A percentile compares a stretch with the other conserved stretches of the same genome.
Evolutionary conservation across 2,113 vertebrate genomes (phyloP).

Genomic region (Ophiodon elongatus): DNA sequence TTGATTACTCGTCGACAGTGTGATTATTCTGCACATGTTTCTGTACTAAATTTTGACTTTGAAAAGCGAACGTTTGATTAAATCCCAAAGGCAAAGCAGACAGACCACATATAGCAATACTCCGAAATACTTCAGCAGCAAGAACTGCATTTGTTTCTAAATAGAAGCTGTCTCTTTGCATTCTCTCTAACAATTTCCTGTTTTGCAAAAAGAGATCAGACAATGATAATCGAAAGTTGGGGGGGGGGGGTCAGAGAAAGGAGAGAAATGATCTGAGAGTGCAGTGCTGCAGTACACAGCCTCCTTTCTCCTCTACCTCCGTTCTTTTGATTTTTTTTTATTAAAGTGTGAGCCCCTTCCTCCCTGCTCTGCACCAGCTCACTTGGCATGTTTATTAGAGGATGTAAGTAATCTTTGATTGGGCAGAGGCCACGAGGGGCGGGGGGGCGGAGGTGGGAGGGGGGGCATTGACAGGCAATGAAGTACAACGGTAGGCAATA

Average conservation of each 20-base stretch:
- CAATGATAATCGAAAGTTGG: conserved; percentile 45
- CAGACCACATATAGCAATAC: not conserved
- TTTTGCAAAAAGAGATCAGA: conserved; percentile 49
- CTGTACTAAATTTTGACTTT: not conserved
- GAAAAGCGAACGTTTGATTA: not conserved
- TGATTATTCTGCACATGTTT: not conserved
- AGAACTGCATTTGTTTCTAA: conserved; percentile 31
- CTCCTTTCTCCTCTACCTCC: conserved; percentile 14
- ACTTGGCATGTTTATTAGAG: conserved; percentile 63
- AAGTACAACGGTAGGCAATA: conserved; percentile 5
- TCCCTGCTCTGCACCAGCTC: conserved; percentile 23
- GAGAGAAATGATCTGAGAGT: conserved; percentile 39
- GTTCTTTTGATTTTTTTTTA: conserved; percentile 66
- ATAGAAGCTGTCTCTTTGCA: conserved; percentile 32
- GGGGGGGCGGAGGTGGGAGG: not conserved
- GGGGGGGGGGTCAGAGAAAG: conserved; percentile 20
- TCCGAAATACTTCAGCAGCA: conserved; percentile 16
- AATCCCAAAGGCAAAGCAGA: not conserved
- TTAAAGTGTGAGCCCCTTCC: conserved; percentile 31
- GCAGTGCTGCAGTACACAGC: conserved; percentile 25
- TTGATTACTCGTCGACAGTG: not conserved
- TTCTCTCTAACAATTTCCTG: conserved; percentile 38
- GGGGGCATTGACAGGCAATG: not conserved
- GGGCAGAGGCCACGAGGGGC: not conserved
- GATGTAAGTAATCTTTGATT: conserved; percentile 65